phyloP scores from a whole-genome alignment of 2,113 vertebrate genomes.

The Paedocypris sp. region DNA sequence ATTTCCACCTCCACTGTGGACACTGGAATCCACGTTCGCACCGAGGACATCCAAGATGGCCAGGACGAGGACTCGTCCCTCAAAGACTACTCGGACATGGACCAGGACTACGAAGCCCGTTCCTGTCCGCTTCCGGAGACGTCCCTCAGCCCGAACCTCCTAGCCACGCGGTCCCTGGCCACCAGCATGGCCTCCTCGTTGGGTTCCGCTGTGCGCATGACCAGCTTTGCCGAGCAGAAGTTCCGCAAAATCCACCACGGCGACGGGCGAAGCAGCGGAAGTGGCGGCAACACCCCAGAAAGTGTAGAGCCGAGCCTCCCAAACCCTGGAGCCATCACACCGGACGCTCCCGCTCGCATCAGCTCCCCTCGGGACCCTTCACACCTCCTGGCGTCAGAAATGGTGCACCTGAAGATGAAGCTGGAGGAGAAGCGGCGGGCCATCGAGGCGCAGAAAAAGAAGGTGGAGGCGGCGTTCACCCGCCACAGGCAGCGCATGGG shows the following conservation, averaged over 20 bases:
- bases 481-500: conserved; percentile 91
- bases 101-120: conserved; percentile 76
- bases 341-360: conserved; percentile 62
- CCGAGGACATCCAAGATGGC: conserved; percentile 90
- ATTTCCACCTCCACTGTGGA: conserved; percentile 80
- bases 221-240: conserved; percentile 96
- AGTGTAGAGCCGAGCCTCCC: conserved; percentile 75
- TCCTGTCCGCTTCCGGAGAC: conserved; percentile 49
- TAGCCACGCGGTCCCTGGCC: conserved; percentile 73
- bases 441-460: conserved; percentile 94
- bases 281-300: conserved; percentile 89
- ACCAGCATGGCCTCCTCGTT: conserved; percentile 81
- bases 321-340: conserved; percentile 57
- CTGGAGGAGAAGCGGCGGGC: conserved; percentile 90
- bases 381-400: conserved; percentile 85
- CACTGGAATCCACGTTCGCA: conserved; percentile 91
- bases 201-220: conserved; percentile 81
- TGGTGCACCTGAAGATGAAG: conserved; percentile 94
- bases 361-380: conserved; percentile 74
- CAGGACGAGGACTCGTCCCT: conserved; percentile 92
- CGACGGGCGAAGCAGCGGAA: conserved; percentile 78
- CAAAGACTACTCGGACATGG: conserved; percentile 90
- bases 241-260: conserved; percentile 76
- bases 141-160: conserved; percentile 72
- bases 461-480: conserved; percentile 90